Base-by-base conservation (phyloP, 2,113 vertebrate genomes). In the Tichodroma muraria region DNA sequence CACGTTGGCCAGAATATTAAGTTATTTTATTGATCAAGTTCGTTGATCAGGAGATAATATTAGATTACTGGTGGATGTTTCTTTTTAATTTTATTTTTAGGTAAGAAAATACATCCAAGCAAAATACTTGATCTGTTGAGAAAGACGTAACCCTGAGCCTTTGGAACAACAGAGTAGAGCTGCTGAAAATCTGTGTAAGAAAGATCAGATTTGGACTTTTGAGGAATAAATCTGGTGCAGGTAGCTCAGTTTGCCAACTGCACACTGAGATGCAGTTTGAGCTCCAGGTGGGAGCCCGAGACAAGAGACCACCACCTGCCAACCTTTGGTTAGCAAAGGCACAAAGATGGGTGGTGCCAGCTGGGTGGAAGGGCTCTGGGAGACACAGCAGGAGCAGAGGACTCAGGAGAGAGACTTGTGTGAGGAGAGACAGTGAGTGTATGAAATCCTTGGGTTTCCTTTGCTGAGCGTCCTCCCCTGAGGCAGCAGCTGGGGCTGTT, bases 211-310 rank as follows among this genome's bases (percentile, higher is more conserved):
- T 42, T 64, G 65, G 19, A 37, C 25, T 27, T 18, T 4, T 59
- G 33, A 68, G 31, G 31, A 37, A 15, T 37, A 69, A 33, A 77
- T 52, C 33, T 33, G 37, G 22, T 33, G 6, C 54, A 45, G 37
- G 22, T 13, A 44, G 27, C 18, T 44, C 45, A 27, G 27, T 68
- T 44, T 68, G 21, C 22, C 72, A 23, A 1, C 27, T 50, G 37
- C 17, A 31, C 6, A 8, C 9, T 68, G 63, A 37, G 53, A 27
- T 27, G 31, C 27, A 44, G 22, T 23, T 4, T 37, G 45, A 60
- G 27, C 31, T 44, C 22, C 0, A 2, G 9, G 9, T 27, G 33
- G 33, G 27, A 52, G 18, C 44, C 13, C 0, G 11, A 60, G 37
- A 37, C 18, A 27, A 52, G 37, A 52, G 27, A 10, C 9, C 5